Evolutionary conservation across 2,113 vertebrate species (phyloP).

Genomic region (Scytalopus superciliaris): DNA sequence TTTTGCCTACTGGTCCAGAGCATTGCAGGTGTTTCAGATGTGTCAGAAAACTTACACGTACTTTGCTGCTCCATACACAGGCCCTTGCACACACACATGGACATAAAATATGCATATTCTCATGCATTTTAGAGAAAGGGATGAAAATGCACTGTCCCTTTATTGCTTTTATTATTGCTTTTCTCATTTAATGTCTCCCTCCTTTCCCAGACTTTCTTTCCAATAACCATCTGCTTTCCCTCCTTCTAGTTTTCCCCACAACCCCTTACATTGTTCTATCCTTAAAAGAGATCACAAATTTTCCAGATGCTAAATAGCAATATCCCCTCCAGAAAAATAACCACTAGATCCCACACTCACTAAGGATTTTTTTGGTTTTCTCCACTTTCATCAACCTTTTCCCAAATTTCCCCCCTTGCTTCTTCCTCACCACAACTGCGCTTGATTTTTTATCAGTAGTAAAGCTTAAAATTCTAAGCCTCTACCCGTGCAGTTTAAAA

Average conservation of each 20-base stretch:
- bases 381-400: background rate
- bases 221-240: background rate
- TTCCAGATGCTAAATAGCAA: background rate
- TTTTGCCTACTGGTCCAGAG: background rate
- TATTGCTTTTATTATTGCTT: slow-evolving; percentile 9
- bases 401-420: background rate
- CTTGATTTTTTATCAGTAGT: slow-evolving; percentile 1
- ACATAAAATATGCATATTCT: slow-evolving; percentile 43
- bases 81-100: background rate
- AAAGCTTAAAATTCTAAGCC: background rate
- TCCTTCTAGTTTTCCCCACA: background rate
- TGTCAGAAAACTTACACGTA: background rate
- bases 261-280: background rate
- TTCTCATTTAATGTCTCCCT: background rate
- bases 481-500: background rate
- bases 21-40: background rate
- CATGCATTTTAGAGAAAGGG: slow-evolving; percentile 10
- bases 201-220: background rate
- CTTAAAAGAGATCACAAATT: background rate
- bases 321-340: background rate
- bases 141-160: background rate
- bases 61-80: background rate
- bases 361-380: background rate
- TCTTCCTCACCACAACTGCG: background rate
- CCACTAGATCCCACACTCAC: background rate